Percentiles rank a stretch among this genome's conserved stretches.
Conservation (phyloP, 2,113 vertebrate species). For the Pagrus major region DNA sequence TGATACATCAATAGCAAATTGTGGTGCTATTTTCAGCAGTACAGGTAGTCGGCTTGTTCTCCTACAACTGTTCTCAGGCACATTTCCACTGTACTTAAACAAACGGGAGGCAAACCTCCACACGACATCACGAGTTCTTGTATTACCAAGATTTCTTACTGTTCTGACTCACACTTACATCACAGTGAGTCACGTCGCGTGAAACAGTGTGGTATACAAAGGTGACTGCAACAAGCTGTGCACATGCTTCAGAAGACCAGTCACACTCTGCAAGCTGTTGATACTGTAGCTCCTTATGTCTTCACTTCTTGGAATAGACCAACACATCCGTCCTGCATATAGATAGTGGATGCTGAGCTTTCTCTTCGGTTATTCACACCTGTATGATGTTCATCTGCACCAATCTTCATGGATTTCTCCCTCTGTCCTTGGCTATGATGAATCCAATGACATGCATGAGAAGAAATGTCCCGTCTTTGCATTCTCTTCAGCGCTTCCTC, state of each 20-base stretch:
- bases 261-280: slow-evolving; percentile 46
- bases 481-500: slow-evolving; percentile 22
- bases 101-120: background rate
- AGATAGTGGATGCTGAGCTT: background rate
- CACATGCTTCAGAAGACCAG: slow-evolving; percentile 34
- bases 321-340: slow-evolving; percentile 13
- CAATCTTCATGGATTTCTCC: slow-evolving; percentile 21
- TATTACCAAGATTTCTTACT: slow-evolving; percentile 26
- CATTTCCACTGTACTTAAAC: slow-evolving; percentile 10
- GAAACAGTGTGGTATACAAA: slow-evolving; percentile 32
- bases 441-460: background rate
- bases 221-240: slow-evolving; percentile 41
- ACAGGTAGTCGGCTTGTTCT: slow-evolving; percentile 41
- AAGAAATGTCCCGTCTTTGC: slow-evolving; percentile 22
- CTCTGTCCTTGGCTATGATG: slow-evolving; percentile 20
- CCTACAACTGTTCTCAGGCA: slow-evolving; percentile 32
- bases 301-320: slow-evolving; percentile 31
- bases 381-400: background rate
- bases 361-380: slow-evolving; percentile 19
- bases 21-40: slow-evolving; percentile 17
- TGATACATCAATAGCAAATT: slow-evolving; percentile 38
- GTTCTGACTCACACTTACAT: slow-evolving; percentile 62
- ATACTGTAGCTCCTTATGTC: slow-evolving; percentile 28
- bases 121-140: slow-evolving; percentile 3
- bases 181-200: slow-evolving; percentile 49